Conservation (phyloP, 1,140 invertebrate genomes). For the Drosophila albomicans region DNA sequence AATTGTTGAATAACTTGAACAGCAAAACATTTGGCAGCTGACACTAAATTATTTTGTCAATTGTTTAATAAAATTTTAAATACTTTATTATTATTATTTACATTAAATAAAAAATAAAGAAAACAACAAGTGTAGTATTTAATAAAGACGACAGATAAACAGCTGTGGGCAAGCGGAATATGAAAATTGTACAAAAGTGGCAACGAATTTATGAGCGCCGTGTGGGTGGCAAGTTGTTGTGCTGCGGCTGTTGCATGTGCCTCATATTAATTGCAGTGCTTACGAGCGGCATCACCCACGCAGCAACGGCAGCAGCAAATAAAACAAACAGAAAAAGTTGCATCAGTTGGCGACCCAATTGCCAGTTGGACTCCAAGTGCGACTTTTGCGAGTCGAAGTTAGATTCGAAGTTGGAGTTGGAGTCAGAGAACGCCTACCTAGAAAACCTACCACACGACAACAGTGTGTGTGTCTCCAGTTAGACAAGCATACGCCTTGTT, state of each 20-base stretch:
- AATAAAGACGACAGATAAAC: neutral
- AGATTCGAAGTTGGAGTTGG: neutral
- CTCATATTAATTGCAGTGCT: slow-evolving; percentile 74
- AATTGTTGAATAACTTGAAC: slow-evolving; percentile 32
- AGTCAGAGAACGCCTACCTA: slow-evolving; percentile 56
- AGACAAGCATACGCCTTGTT: slow-evolving; percentile 57
- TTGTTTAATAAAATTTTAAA: neutral
- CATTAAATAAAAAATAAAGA: neutral
- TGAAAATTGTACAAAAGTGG: slow-evolving; percentile 18
- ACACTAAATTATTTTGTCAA: neutral
- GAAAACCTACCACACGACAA: slow-evolving; percentile 25
- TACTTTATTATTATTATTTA: neutral
- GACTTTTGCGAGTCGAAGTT: neutral
- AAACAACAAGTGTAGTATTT: neutral
- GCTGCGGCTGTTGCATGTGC: slow-evolving; percentile 56
- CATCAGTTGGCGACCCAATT: slow-evolving; percentile 59
- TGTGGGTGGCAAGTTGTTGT: slow-evolving; percentile 42
- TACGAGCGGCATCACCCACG: slow-evolving; percentile 62
- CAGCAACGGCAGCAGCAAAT: slow-evolving; percentile 37
- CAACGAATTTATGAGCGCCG: slow-evolving; percentile 20
- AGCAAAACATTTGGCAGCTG: slow-evolving; percentile 2
- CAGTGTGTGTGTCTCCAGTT: slow-evolving; percentile 46
- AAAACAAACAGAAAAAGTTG: slow-evolving; percentile 66
- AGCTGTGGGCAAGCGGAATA: slow-evolving; percentile 1
- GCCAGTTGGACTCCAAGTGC: slow-evolving; percentile 1